These are phyloP conservation scores for Trichacis sp. DNA, from an alignment of 2,888 invertebrate genomes.

Conservation along the genomic window DNA sequence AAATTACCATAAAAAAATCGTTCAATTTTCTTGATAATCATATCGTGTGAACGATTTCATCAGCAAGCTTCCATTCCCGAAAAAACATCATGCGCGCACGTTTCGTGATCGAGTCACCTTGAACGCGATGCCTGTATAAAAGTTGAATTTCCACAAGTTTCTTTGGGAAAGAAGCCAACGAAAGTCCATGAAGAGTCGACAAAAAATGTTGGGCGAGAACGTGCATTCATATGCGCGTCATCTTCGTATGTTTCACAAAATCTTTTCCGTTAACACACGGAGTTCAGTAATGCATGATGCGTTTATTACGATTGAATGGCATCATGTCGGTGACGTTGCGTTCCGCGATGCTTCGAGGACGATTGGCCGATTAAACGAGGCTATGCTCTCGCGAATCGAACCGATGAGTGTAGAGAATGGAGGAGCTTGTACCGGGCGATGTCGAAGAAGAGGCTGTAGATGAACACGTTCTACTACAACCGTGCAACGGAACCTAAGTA, in stretches of 20 bases:
- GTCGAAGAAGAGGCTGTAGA: slow-evolving; percentile 61
- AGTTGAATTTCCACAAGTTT: too few species aligned
- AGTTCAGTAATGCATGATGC: too few species aligned
- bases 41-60: slow-evolving; percentile 16
- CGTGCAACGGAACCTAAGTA: slow-evolving; percentile 59
- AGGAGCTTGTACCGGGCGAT: slow-evolving; percentile 62
- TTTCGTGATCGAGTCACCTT: slow-evolving; percentile 27
- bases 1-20: too few species aligned
- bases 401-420: slow-evolving; percentile 64
- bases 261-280: too few species aligned
- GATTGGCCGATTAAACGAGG: slow-evolving; percentile 53
- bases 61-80: slow-evolving; percentile 13
- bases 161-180: neutral
- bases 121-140: slow-evolving; percentile 16
- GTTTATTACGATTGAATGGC: neutral
- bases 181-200: slow-evolving; percentile 2
- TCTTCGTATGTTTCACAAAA: neutral
- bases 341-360: neutral
- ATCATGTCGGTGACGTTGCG: neutral
- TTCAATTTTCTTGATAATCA: too few species aligned
- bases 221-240: neutral
- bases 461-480: slow-evolving; percentile 49
- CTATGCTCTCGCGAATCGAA: slow-evolving; percentile 64
- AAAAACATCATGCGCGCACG: slow-evolving; percentile 13
- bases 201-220: neutral